Base-by-base conservation (phyloP, 2,888 invertebrate genomes). In the Pherbina coryleti region DNA sequence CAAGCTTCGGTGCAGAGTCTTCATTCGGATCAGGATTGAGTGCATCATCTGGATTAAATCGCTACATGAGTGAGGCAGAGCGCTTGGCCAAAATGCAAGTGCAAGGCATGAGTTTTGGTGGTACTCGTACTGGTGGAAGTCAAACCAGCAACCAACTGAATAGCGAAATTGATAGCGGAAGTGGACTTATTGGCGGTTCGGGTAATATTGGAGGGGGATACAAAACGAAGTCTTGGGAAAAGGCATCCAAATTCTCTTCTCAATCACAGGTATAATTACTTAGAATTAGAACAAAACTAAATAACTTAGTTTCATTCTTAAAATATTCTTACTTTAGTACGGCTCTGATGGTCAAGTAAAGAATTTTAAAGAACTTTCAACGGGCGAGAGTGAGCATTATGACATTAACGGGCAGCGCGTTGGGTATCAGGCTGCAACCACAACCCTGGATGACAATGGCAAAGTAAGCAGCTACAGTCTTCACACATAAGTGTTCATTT, bases 401-500 rank as follows among this genome's bases (percentile, higher is more conserved):
- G 90, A 91, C 79, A 86, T 92, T 49, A 91, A 93, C 86, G 93
- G 93, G 49, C 91, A 91, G 82, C 90, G 90, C 28, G 86, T 87
- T 11, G 90, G 90, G 31, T 91, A 90, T 83, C 92, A 91, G 79
- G 89, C 90, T 64, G 92, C 93, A 14, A 90, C 92, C 17, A 91
- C 93, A 17, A 91, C 92, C 3, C 89, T 93, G 14, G 93, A 93
- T 82, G 92, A 93, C 84, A 92, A 93, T 82, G 93, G 93, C 82
- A 93, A 92, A 87, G 84, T 92, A 51, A 90, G 91, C 81, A 91
- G 91, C 81, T 92, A 92, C 86, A 91, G 91, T 80, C 91, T 92
- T 37, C 89, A 89, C 82, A 88, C 90, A 78, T 88, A 88, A 84
- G 44, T 55, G 55, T 55, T 55, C 9, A n/a, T 19, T n/a, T 22